phyloP scores from a whole-genome alignment of 64 coral and sea anemone genomes.

The Trachythela sp. region DNA sequence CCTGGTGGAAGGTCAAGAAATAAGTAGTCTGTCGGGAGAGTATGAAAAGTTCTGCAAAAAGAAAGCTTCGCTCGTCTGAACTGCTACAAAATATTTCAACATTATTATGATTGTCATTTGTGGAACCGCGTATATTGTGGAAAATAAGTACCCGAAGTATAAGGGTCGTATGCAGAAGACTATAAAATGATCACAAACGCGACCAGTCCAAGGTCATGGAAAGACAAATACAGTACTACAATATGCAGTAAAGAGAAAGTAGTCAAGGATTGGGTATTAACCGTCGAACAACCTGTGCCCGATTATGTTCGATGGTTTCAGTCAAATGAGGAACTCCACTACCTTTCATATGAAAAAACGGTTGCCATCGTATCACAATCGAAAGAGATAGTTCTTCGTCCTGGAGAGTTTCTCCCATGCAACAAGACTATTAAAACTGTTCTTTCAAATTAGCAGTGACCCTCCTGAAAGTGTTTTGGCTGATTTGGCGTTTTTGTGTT shows the following conservation, averaged over 20 bases:
- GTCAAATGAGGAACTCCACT: not conserved
- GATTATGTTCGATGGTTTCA: not conserved
- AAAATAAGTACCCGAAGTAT: too few relatives aligned
- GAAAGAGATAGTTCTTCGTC: not conserved
- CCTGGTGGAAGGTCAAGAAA: too few relatives aligned
- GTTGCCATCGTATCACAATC: not conserved
- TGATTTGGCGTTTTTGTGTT: not conserved
- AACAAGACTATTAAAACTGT: not conserved
- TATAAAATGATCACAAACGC: too few relatives aligned
- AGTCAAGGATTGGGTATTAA: not conserved
- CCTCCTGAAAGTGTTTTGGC: not conserved
- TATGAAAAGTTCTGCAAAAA: too few relatives aligned
- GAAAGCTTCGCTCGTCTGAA: too few relatives aligned
- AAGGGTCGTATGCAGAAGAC: too few relatives aligned
- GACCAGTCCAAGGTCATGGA: not conserved
- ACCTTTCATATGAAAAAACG: not conserved
- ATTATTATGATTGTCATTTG: too few relatives aligned
- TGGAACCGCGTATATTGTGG: too few relatives aligned
- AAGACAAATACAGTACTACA: conserved; percentile 25
- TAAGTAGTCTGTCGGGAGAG: too few relatives aligned
- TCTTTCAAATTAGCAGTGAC: not conserved
- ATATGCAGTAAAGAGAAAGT: not conserved
- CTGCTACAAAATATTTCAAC: too few relatives aligned
- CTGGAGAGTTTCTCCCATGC: not conserved
- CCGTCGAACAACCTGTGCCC: not conserved